A percentile compares a stretch with the other conserved stretches of the same genome.
Conservation (phyloP, 2,797 vertebrate genomes). For the Epinephelus malabaricus region DNA sequence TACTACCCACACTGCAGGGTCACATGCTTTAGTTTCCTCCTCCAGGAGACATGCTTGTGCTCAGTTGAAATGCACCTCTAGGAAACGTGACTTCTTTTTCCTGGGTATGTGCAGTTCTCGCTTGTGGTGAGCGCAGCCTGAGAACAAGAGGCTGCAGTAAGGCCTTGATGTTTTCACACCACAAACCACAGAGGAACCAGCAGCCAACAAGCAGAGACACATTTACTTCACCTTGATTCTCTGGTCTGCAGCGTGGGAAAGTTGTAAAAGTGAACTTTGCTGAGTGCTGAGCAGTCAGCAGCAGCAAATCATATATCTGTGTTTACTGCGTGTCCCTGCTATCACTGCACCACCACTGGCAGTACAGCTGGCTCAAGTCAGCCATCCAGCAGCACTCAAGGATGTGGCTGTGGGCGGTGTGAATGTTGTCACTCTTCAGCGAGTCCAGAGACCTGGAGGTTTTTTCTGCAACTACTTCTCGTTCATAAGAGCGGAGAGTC, state of each 20-base stretch:
- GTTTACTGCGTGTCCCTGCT: conserved; percentile 29
- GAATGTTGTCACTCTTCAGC: conserved; percentile 44
- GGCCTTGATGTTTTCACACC: conserved; percentile 31
- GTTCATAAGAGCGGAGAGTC: not conserved
- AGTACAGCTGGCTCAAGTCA: conserved; percentile 52
- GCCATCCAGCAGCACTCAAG: conserved; percentile 32
- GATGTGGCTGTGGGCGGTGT: conserved; percentile 46
- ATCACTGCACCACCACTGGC: conserved; percentile 37
- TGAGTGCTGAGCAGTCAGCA: conserved; percentile 7
- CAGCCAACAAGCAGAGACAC: conserved; percentile 15
- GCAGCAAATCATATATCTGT: conserved; percentile 20
- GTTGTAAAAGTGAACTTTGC: conserved; percentile 40
- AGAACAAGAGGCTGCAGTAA: conserved; percentile 3
- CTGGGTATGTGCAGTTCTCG: conserved; percentile 7
- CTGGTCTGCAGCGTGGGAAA: conserved; percentile 16
- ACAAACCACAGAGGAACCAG: conserved; percentile 23
- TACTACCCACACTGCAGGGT: conserved; percentile 37
- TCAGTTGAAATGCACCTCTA: conserved; percentile 15
- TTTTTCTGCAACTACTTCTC: conserved; percentile 4
- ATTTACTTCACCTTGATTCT: conserved; percentile 17
- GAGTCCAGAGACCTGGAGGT: conserved; percentile 44
- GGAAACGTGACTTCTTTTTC: conserved; percentile 24
- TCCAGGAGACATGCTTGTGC: conserved; percentile 17
- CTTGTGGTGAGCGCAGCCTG: conserved; percentile 18
- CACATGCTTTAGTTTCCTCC: conserved; percentile 37